Base-by-base conservation (phyloP, 2,113 vertebrate species). In the Pelobates fuscus region DNA sequence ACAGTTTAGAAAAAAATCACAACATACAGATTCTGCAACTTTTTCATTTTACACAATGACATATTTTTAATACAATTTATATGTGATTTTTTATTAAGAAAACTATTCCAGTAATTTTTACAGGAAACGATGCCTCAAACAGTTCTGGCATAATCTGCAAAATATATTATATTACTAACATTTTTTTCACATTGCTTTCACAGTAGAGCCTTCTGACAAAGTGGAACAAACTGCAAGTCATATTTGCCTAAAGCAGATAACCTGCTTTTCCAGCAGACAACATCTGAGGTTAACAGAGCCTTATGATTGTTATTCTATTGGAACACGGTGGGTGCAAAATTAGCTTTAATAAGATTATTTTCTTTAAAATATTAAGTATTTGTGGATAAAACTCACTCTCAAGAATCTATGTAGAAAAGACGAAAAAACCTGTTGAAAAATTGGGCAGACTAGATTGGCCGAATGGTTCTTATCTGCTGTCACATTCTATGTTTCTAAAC, bases 231-330 rank as follows among this genome's bases (percentile, higher is more conserved):
- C 30, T 27, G 29, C 30, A 63, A 63, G 30, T 27, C 61, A 37
- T 32, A 63, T 63, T 32, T 32, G n/a, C 30, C 23, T 63, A 32
- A 37, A 62, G 18, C n/a, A 61, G n/a, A n/a, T 32, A 63, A 37
- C 20, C 18, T 11, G 61, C 30, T 37, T 5, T 32, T 63, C n/a
- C 23, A 37, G 12, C 30, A 30, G 3, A 0, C 0, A 30, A 20
- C 2, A n/a, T n/a, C n/a, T n/a, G n/a, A n/a, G n/a, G n/a, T n/a
- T n/a, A n/a, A n/a, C n/a, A n/a, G 57, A 59, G 15, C 25, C 25
- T 5, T 20, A 27, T 21, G 29, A 29, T 12, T 20, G 12, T 12
- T 30, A 62, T 20, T 62, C 27, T 20, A 3, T 20, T 32, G 10
- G 41, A 18, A 63, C 61, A 21, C 8, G 30, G 41, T 37, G 41